phyloP scores from a whole-genome alignment of 2,797 vertebrate genomes.

The Synaphobranchus kaupii region DNA sequence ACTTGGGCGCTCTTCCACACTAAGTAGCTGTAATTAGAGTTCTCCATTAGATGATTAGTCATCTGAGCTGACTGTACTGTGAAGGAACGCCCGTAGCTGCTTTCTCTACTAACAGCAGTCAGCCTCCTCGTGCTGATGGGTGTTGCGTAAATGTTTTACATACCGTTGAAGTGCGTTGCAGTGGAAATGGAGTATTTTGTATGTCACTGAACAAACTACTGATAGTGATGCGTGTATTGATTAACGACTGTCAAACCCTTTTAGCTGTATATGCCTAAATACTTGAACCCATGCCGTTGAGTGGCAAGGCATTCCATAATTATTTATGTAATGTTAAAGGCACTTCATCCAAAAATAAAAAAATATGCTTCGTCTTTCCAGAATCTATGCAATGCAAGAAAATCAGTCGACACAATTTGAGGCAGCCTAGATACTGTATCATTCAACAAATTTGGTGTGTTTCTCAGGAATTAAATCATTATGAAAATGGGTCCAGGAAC shows the following conservation, averaged over 20 bases:
- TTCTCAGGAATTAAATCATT: too few relatives aligned
- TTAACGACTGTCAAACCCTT: not conserved
- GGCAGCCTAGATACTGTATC: too few relatives aligned
- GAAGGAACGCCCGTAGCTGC: constrained; percentile 4
- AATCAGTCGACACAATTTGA: too few relatives aligned
- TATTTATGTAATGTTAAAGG: not conserved
- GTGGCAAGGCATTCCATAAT: not conserved
- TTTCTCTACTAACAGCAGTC: constrained; percentile 11
- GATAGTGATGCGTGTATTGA: not conserved
- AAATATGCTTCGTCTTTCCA: too few relatives aligned
- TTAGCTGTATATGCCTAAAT: not conserved
- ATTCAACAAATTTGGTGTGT: too few relatives aligned
- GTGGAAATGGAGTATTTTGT: not conserved
- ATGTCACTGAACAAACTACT: not conserved
- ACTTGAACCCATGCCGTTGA: not conserved
- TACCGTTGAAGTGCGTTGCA: not conserved
- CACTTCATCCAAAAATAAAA: not conserved
- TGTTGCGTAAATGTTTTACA: not conserved
- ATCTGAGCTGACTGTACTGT: constrained; percentile 19
- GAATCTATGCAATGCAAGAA: too few relatives aligned
- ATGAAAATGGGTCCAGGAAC: too few relatives aligned
- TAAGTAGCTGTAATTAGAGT: constrained; percentile 27
- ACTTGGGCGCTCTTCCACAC: constrained; percentile 14
- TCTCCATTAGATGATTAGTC: constrained; percentile 26
- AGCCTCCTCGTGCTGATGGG: not conserved